Base-by-base conservation (phyloP, 2,888 invertebrate genomes). In the Trichopoda pennipes region DNA sequence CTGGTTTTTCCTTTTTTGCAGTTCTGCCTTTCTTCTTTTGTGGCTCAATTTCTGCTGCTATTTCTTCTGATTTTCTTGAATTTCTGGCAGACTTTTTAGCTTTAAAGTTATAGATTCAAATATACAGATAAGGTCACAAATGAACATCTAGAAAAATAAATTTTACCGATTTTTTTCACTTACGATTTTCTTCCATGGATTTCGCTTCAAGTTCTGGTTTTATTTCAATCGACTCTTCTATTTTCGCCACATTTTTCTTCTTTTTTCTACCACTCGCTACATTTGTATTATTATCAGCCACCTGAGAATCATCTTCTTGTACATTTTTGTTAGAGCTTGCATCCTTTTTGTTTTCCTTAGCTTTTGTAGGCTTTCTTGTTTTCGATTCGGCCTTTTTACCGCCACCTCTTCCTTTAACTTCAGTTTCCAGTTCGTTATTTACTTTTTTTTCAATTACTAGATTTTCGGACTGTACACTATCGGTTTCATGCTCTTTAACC, bases 321-420 rank as follows among this genome's bases (percentile, higher is more conserved):
- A 76, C 21, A 16, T 80, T 75, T 19, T 83, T 85, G 51, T 51
- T 3, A 3, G 38, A 85, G 6, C 76, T 14, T 4, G 7, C 14
- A 49, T 60, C 55, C 4, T 79, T 44, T 35, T 68, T 63, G 23
- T 21, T 17, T 12, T 44, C 32, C 7, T 73, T 73, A 28, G 58
- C 21, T 60, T 63, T 76, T 8, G 68, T 8, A 21, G 42, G 1
- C 16, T 76, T 77, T 61, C 63, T 77, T 21, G 21, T 42, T 68
- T 68, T 74, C 17, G 56, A 7, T 35, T 17, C 73, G 14, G 47
- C 16, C 42, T 74, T 80, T 47, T 80, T 88, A 70, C 85, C 88
- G 17, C 83, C 81, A 28, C 56, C 83, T 80, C 85, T 88, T 14
- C 81, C 81, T 69, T 86, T 86, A 1, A 85, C n/a, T 73, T 69